Base-by-base conservation (phyloP, 1,140 invertebrate species). In the Conopomorpha cramerella region DNA sequence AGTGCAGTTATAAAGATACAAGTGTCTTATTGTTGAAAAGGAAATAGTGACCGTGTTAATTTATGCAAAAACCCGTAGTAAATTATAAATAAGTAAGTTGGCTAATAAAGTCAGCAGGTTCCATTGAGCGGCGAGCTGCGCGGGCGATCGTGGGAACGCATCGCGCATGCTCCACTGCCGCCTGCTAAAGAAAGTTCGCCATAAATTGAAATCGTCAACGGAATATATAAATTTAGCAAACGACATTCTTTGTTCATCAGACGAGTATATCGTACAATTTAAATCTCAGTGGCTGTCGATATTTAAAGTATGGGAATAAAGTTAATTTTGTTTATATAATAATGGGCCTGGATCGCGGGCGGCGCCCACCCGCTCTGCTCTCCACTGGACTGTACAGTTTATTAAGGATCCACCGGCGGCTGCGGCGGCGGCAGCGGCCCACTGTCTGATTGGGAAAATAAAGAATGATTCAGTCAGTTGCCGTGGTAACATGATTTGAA, bases 271-370 rank as follows among this genome's bases (percentile, higher is more conserved):
- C 38, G 35, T 34, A 43, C 32, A 47, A 52, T 50, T 45, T 49
- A 51, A 45, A 38, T 35, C 34, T 3, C 34, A 10, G 23, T 34
- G 34, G 25, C 35, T 41, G 38, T 41, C 49, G 51, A 66, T 74
- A 74, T 74, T 72, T 58, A 73, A 73, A 73, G 68, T 61, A 63
- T 71, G 66, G 57, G 68, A 73, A 71, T 67, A 41, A 62, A 63
- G 56, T 71, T 73, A 71, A 73, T 73, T 73, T 59, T 62, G 57
- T 63, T 65, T 70, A 66, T 68, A 65, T 61, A 62, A 70, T 72
- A 72, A 68, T 58, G 56, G n/a, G 55, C 50, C 36, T 41, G 18
- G n/a, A n/a, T n/a, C n/a, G 55, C 51, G 55, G 59, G 61, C 57
- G 44, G 38, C 61, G 67, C 60, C 68, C 68, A 73, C 63, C 68